Evolutionary conservation across 2,797 vertebrate genomes (phyloP).

Genomic region (Tolypeutes matacus): DNA sequence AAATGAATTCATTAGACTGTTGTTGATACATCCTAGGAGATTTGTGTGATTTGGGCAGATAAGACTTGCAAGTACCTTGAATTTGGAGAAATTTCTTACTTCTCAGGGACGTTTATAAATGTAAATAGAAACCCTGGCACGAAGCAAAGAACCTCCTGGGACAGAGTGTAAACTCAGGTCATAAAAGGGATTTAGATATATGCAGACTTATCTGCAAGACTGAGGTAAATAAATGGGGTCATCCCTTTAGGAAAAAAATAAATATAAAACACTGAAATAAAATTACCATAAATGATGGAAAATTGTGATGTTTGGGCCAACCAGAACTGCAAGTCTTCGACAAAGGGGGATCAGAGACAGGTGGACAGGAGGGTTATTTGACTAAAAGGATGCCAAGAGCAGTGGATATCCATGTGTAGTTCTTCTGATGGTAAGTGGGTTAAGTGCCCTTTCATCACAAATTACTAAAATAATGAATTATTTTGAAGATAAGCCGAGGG

Average conservation of each 20-base stretch:
- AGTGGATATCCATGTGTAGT: background rate
- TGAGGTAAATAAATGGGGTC: background rate
- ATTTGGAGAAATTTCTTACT: background rate
- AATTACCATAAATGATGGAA: background rate
- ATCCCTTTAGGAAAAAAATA: background rate
- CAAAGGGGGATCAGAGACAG: background rate
- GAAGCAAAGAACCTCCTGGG: background rate
- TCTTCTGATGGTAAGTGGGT: background rate
- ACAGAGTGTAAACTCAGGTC: background rate
- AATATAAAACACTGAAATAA: background rate
- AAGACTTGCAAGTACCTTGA: background rate
- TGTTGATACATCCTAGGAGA: background rate
- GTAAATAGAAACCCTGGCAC: background rate
- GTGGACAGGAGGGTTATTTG: background rate
- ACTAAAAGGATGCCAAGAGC: background rate
- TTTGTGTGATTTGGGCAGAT: background rate
- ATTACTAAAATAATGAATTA: background rate
- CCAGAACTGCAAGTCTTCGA: background rate
- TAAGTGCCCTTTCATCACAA: background rate
- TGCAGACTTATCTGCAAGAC: background rate
- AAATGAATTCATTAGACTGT: background rate
- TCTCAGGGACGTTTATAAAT: background rate
- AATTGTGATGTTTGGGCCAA: background rate
- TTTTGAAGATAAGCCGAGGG: background rate
- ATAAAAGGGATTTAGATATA: background rate